phyloP scores from a whole-genome alignment of 1,140 invertebrate species.

The Cheumatopsyche charites region DNA sequence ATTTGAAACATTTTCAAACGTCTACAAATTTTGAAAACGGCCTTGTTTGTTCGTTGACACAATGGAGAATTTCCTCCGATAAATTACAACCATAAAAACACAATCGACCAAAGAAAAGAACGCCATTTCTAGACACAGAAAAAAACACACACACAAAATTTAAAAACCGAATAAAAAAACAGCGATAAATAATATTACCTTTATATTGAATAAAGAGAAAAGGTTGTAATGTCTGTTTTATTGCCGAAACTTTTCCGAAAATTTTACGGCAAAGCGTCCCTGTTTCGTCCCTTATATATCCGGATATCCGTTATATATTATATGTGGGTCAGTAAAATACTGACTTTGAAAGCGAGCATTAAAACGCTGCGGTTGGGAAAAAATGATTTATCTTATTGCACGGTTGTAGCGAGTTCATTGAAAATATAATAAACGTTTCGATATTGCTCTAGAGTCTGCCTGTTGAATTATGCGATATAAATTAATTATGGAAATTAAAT shows the following conservation, averaged over 20 bases:
- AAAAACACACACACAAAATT: slow-evolving; percentile 29
- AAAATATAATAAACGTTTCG: slow-evolving; percentile 31
- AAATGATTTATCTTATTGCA: slow-evolving; percentile 32
- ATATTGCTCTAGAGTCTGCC: too few species aligned
- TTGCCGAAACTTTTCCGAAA: slow-evolving; percentile 31
- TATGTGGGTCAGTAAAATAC: slow-evolving; percentile 33
- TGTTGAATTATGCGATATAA: too few species aligned
- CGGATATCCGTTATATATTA: too few species aligned
- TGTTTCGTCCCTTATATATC: slow-evolving; percentile 28
- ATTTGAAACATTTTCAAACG: too few species aligned
- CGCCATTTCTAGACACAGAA: slow-evolving; percentile 9
- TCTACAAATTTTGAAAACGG: too few species aligned
- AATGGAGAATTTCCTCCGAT: slow-evolving; percentile 7
- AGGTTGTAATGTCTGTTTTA: slow-evolving; percentile 37
- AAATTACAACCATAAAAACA: slow-evolving; percentile 19
- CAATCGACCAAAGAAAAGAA: neutral
- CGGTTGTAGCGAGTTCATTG: slow-evolving; percentile 23
- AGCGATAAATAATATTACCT: slow-evolving; percentile 36
- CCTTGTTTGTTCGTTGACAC: neutral
- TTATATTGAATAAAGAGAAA: slow-evolving; percentile 37
- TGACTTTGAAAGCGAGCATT: slow-evolving; percentile 33
- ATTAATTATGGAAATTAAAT: too few species aligned
- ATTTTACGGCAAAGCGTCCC: slow-evolving; percentile 17
- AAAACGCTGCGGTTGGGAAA: slow-evolving; percentile 11
- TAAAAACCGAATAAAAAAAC: slow-evolving; percentile 18